These are phyloP conservation scores for Gobio occitaniae DNA, from an alignment of 2,797 vertebrate species.

Conservation along the genomic window DNA sequence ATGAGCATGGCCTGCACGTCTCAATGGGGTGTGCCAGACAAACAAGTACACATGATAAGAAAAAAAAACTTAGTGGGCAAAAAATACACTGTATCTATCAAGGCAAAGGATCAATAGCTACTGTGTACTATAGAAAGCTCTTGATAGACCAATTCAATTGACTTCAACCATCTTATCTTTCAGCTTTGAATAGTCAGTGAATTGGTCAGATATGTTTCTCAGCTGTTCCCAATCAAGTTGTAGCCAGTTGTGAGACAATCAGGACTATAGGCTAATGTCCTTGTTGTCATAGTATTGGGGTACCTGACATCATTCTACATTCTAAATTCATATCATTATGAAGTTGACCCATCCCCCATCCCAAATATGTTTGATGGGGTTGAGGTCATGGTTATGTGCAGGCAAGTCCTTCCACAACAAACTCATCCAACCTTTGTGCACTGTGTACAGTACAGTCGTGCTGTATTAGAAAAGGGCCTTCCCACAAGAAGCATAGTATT, in stretches of 20 bases:
- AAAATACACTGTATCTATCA: neutral
- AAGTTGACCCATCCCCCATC: too few species aligned
- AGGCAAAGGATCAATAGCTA: neutral
- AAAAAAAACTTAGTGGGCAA: neutral
- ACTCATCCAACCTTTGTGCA: too few species aligned
- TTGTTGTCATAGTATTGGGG: neutral
- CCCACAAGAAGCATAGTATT: too few species aligned
- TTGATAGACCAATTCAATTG: neutral
- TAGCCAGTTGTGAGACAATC: neutral
- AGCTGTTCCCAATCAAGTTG: neutral
- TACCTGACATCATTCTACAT: neutral
- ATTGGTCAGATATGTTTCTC: neutral
- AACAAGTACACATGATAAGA: conserved; percentile 23
- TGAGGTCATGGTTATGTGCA: too few species aligned
- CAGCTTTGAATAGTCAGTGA: neutral
- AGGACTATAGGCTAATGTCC: neutral
- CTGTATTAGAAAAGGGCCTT: too few species aligned
- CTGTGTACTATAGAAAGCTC: neutral
- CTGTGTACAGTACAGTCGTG: too few species aligned
- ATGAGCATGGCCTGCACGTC: conserved; percentile 11
- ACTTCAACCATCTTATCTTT: conserved; percentile 8
- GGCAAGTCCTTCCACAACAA: too few species aligned
- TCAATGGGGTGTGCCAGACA: conserved; percentile 8
- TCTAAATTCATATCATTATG: too few species aligned
- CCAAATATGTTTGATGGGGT: too few species aligned